Base-by-base conservation (phyloP, 2,797 vertebrate species). In the Pseudochirops cupreus region DNA sequence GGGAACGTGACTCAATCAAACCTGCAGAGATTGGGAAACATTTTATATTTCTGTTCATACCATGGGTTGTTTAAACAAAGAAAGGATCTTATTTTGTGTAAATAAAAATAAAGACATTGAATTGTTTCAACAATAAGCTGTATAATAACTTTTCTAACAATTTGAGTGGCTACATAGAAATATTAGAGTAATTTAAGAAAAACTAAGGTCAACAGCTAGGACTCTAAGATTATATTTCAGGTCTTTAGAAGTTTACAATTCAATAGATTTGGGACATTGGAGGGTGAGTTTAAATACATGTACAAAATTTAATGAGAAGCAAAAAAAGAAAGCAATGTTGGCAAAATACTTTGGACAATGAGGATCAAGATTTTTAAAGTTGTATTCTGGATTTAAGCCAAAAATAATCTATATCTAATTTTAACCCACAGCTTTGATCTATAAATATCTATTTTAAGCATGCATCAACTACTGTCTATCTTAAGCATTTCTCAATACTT, bases 41-140 rank as follows among this genome's bases (percentile, higher is more conserved):
- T 87, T 74, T 87, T 87, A 82, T 50, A 50, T 87, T 50, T 50
- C 24, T 87, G 9, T 87, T 87, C 39, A 46, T 50, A 26, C 9
- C 74, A 87, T 87, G n/a, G 21, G 21, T 82, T 50, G 3, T 26
- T 50, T 50, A 26, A 87, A 50, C 39, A 87, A 87, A 87, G 39
- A 28, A 95, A 93, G 92, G 57, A 54, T 12, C 10, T 9, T 12
- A 92, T 96, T 93, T 90, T 96, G 95, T 94, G 95, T 93, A 96
- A 97, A 97, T 96, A 57, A 91, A 95, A 94, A 95, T 96, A 94
- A 97, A 95, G 94, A 95, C 59, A 93, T 95, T 95, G 58, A 24
- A 93, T 95, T 93, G 31, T 52, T 96, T 96, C 96, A 95, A 58
- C 91, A 96, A 91, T 96, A 96, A 93, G 92, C 39, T 53, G n/a